Conservation (phyloP, 2,888 invertebrate genomes). For the Acheta domesticus region DNA sequence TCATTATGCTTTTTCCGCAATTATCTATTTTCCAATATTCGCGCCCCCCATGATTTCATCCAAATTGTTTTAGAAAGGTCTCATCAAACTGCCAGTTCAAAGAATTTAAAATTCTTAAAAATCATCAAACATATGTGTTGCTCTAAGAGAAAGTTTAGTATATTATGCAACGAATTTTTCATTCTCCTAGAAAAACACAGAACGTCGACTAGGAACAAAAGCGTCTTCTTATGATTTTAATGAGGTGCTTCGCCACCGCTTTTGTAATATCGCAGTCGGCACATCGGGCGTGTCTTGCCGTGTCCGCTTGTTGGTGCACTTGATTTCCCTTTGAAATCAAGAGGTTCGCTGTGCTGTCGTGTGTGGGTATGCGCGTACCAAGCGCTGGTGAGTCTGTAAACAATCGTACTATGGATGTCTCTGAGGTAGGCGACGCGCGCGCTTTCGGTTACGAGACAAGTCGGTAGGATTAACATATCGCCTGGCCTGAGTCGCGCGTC, state of each 20-base stretch:
- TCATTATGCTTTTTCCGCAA: too few relatives aligned
- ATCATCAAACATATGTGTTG: too few relatives aligned
- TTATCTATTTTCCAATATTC: too few relatives aligned
- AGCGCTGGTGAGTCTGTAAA: not conserved
- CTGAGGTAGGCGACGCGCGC: not conserved
- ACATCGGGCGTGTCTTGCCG: not conserved
- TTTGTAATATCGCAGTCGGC: not conserved
- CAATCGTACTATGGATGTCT: not conserved
- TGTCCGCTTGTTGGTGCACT: not conserved
- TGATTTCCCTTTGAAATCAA: constrained; percentile 1
- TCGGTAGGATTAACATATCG: not conserved
- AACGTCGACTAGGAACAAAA: too few relatives aligned
- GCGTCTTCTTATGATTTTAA: not conserved
- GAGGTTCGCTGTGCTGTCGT: not conserved
- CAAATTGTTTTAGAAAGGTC: too few relatives aligned
- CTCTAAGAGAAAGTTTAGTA: too few relatives aligned
- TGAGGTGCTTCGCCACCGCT: not conserved
- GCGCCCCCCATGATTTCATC: too few relatives aligned
- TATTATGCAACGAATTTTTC: too few relatives aligned
- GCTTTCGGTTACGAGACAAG: not conserved
- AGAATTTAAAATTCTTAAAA: too few relatives aligned
- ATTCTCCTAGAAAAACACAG: too few relatives aligned
- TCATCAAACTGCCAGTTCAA: too few relatives aligned
- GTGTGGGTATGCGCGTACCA: not conserved
- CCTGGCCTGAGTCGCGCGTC: not conserved